Percentiles rank a stretch among this genome's conserved stretches.
phyloP scores from a whole-genome alignment of 2,888 invertebrate genomes.

The Laothoe populi region DNA sequence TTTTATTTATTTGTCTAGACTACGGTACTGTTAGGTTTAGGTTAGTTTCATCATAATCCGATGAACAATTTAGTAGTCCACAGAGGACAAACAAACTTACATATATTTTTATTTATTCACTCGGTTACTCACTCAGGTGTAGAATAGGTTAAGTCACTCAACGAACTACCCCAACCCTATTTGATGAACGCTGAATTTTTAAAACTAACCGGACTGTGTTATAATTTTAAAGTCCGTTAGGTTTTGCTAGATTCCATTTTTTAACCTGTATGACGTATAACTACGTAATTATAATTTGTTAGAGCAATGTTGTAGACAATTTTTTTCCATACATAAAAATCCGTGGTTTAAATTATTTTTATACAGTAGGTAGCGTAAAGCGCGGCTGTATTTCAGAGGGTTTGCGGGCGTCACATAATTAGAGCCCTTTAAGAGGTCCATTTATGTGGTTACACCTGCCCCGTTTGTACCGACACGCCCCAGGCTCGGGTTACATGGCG shows the following conservation, averaged over 20 bases:
- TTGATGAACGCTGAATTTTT: neutral
- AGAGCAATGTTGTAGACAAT: too few relatives aligned
- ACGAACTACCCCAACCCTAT: neutral
- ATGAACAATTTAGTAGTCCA: too few relatives aligned
- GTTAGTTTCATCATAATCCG: too few relatives aligned
- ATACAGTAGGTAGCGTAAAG: neutral
- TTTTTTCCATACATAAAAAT: neutral
- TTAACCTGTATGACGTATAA: too few relatives aligned
- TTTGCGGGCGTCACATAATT: slow-evolving; percentile 22
- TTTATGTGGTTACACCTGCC: slow-evolving; percentile 21
- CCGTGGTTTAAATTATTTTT: slow-evolving; percentile 10
- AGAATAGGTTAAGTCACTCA: neutral
- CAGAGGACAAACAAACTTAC: too few relatives aligned
- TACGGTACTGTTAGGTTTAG: too few relatives aligned
- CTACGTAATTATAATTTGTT: too few relatives aligned
- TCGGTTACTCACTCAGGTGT: too few relatives aligned
- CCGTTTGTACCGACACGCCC: neutral
- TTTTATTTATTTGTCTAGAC: too few relatives aligned
- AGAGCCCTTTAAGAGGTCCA: slow-evolving; percentile 18
- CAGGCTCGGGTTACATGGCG: slow-evolving; percentile 4
- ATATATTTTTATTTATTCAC: too few relatives aligned
- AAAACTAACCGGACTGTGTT: neutral
- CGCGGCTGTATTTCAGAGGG: neutral
- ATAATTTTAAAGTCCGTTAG: too few relatives aligned
- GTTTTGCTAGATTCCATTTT: too few relatives aligned